Conservation (phyloP, 2,888 invertebrate species). For the Vanessa cardui region DNA sequence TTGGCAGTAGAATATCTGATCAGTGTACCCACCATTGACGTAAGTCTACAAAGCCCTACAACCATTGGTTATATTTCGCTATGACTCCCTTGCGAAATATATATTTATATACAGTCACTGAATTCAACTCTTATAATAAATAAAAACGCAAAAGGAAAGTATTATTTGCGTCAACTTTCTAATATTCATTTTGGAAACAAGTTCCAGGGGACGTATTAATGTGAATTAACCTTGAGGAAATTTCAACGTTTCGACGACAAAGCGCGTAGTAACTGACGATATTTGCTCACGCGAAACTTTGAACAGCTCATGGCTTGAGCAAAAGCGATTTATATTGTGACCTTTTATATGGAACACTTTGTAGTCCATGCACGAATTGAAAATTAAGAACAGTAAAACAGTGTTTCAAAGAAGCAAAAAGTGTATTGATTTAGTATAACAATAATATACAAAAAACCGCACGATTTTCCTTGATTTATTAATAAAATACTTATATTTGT, state of each 20-base stretch:
- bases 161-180: neutral
- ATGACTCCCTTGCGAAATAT: neutral
- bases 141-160: neutral
- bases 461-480: too few species aligned
- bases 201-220: conserved; percentile 12
- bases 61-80: too few species aligned
- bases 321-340: neutral
- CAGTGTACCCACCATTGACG: too few species aligned
- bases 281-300: conserved; percentile 25
- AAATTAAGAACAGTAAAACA: neutral
- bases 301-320: neutral
- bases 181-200: neutral
- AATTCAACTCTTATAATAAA: neutral
- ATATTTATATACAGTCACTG: neutral
- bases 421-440: too few species aligned
- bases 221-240: conserved; percentile 27
- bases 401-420: too few species aligned
- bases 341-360: too few species aligned
- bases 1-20: too few species aligned
- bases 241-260: conserved; percentile 16
- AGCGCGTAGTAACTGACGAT: conserved; percentile 15
- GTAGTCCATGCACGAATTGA: too few species aligned
- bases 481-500: too few species aligned
- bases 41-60: too few species aligned
- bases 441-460: too few species aligned